Percentiles rank a stretch among this genome's conserved stretches.
phyloP scores from a whole-genome alignment of 2,113 vertebrate genomes.

The Gobius niger region DNA sequence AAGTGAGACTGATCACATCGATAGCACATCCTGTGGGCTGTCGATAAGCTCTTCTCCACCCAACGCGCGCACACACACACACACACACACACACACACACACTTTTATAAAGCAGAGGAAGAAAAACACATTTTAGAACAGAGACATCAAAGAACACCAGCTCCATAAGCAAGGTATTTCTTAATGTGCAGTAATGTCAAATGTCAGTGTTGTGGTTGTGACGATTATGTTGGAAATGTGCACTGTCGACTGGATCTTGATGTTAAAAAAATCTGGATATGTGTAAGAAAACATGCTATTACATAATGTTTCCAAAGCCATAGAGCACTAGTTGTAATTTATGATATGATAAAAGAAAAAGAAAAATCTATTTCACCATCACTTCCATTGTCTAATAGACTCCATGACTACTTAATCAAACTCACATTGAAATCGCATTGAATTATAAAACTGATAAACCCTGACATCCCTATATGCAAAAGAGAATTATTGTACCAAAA shows the following conservation, averaged over 20 bases:
- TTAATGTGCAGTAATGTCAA: background rate
- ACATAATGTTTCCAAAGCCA: too few species aligned
- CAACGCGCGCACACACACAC: constrained; percentile 16
- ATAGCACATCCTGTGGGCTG: constrained; percentile 52
- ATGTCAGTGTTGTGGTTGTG: background rate
- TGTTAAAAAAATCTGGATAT: background rate
- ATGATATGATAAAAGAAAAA: too few species aligned
- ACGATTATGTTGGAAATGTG: too few species aligned
- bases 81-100: background rate
- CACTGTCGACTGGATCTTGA: too few species aligned
- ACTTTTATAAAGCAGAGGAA: background rate
- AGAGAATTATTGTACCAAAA: background rate
- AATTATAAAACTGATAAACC: too few species aligned
- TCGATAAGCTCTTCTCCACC: constrained; percentile 44
- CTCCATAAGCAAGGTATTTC: background rate
- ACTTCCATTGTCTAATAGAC: too few species aligned
- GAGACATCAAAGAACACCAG: constrained; percentile 17
- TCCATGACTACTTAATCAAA: background rate
- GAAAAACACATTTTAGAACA: constrained; percentile 14
- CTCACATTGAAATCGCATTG: background rate
- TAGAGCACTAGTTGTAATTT: too few species aligned
- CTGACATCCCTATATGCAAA: background rate
- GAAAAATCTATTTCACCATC: too few species aligned
- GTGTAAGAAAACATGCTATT: background rate
- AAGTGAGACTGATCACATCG: constrained; percentile 64